Base-by-base conservation (phyloP, 2,113 vertebrate genomes). In the Callocephalon fimbriatum region DNA sequence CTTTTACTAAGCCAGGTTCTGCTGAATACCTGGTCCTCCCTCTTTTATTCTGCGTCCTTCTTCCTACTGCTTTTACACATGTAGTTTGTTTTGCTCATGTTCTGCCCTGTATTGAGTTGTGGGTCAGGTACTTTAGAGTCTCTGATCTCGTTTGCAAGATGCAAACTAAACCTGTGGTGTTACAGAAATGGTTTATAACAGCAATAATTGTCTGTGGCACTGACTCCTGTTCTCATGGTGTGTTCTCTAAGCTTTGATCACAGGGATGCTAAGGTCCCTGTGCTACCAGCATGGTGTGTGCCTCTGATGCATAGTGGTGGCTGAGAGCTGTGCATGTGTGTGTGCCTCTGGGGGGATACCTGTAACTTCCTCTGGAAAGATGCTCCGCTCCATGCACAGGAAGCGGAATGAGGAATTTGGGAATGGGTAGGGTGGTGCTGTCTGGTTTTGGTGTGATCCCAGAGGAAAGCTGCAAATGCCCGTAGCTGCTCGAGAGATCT, bases 321-420 rank as follows among this genome's bases (percentile, higher is more conserved):
- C 40, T 1, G 4, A 14, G 85, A 32, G 63, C 84, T 37, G 56
- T 11, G 18, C 10, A 0, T 4, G 18, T 0, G 0, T 2, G 1
- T 3, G 47, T 9, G 3, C 31, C 76, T 23, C 77, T 58, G 31
- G 29, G 23, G 63, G 38, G 72, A 7, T 9, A 7, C 21, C 38
- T 1, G 0, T 7, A 20, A 2, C 53, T 18, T 2, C n/a, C 40
- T 42, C 21, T 17, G 78, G 58, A 50, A 88, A 80, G 40, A 18
- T 15, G 63, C 37, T 59, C 26, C 9, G 40, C 35, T 20, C 6
- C 14, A 1, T 0, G 2, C 15, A 5, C 1, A 4, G 44, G 6
- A 35, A 21, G 61, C 3, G 7, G 44, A 22, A 38, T 11, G 44
- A 54, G 84, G 56, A 15, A 48, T 74, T 20, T 25, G 15, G 65